Evolutionary conservation across 1,140 invertebrate genomes (phyloP), one percentile per base, ranked within the genome.

Genomic region (Zophobas atratus): DNA sequence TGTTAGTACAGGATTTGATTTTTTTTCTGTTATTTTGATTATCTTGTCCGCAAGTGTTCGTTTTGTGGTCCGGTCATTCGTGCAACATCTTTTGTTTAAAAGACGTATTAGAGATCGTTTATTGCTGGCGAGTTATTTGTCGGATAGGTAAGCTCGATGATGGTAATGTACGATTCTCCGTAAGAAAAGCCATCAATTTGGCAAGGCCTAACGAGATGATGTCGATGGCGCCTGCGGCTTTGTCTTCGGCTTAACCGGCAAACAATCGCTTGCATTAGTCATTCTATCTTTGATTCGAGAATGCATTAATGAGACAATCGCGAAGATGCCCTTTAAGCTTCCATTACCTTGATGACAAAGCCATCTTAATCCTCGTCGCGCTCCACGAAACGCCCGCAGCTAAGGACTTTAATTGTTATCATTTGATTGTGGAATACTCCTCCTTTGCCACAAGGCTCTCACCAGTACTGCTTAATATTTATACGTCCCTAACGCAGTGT

Each of bases 291-390:
- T 83, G 81, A 83, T 83, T 83, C 78, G 80, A 74, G 81, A 82
- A 82, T 83, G 80, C 81, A 83, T 83, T 82, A 83, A 83, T 82
- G 79, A 83, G 77, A 82, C 80, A 82, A 83, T 83, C 80, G 78
- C 53, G 70, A 36, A 80, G 80, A 81, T 76, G 77, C 76, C 77
- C 78, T 74, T 75, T 76, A 76, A 77, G 81, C 82, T 82, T 83
- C 81, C 82, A 83, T 83, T 83, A 83, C 82, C 82, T 82, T 83
- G 82, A 83, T 83, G 82, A 83, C 81, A 83, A 82, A 83, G 82
- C 81, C 74, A 74, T 81, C 80, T 82, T 82, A 83, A 83, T 83
- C 81, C 79, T 76, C 63, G 76, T 77, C 79, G 77, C 79, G 82
- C 53, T 75, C 55, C 20, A 57, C 53, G 74, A 56, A 76, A 38